A percentile compares a stretch with the other conserved stretches of the same genome.
Evolutionary conservation across 2,113 vertebrate species (phyloP).

Genomic region (Asarcornis scutulata): DNA sequence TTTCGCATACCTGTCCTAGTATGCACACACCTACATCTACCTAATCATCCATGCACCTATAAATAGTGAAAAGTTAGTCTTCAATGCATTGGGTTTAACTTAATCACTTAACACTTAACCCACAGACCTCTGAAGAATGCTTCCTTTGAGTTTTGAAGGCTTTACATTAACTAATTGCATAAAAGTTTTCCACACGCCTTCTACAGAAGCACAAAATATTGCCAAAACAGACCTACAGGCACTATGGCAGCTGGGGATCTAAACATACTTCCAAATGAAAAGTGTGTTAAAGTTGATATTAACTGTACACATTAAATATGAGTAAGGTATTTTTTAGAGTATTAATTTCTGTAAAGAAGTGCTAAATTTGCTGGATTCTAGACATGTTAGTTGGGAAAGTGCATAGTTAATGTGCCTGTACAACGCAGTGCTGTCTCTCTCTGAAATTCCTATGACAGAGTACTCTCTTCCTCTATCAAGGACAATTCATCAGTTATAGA

Average conservation of each 20-base stretch:
- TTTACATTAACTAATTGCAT: not conserved
- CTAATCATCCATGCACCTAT: rapidly evolving
- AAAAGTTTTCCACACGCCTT: not conserved
- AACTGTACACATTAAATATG: not conserved
- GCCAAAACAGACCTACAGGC: rapidly evolving
- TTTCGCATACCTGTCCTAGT: rapidly evolving
- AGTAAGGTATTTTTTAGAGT: not conserved
- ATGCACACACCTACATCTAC: not conserved
- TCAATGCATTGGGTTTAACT: not conserved
- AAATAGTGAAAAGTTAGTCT: not conserved
- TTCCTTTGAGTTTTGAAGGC: not conserved
- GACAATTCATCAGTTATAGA: not conserved
- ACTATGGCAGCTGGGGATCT: not conserved
- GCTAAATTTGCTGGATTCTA: not conserved
- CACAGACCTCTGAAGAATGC: not conserved
- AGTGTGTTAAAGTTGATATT: not conserved
- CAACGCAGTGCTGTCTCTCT: rapidly evolving
- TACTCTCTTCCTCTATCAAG: not conserved
- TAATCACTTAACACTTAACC: not conserved
- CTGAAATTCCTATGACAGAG: not conserved
- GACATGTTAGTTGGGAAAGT: not conserved
- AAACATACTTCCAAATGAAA: not conserved
- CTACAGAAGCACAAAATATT: not conserved
- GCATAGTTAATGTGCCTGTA: not conserved
- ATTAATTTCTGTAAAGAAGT: not conserved